These are phyloP conservation scores for Acrobasis consociella DNA, from an alignment of 2,888 invertebrate genomes.

Conservation along the genomic window DNA sequence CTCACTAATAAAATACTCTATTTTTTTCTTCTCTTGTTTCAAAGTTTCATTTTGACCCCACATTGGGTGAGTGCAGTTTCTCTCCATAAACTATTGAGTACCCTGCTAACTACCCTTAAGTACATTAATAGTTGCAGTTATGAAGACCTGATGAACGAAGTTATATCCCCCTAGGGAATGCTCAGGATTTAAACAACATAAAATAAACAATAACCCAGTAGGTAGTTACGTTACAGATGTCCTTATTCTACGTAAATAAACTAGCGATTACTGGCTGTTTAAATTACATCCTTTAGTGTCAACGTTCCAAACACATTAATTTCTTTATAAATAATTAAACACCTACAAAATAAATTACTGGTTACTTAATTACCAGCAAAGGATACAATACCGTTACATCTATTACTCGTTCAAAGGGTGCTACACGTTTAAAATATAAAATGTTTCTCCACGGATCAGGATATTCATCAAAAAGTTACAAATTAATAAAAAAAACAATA, in stretches of 20 bases:
- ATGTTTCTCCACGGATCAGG: background rate
- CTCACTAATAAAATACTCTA: no score
- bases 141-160: no score
- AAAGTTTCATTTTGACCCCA: no score
- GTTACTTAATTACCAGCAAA: background rate
- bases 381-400: background rate
- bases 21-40: no score
- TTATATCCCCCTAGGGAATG: no score
- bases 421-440: conserved; percentile 1
- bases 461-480: background rate
- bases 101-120: no score
- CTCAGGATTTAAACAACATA: no score
- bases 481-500: conserved; percentile 7
- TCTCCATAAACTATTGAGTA: no score
- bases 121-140: no score
- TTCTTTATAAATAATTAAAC: background rate
- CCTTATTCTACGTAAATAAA: background rate
- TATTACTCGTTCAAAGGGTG: background rate
- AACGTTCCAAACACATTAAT: background rate
- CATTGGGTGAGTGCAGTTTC: no score
- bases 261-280: background rate
- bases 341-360: background rate
- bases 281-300: background rate
- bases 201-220: no score
- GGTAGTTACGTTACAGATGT: no score